Base-by-base conservation (phyloP, 2,888 invertebrate species). In the Timandra comae region DNA sequence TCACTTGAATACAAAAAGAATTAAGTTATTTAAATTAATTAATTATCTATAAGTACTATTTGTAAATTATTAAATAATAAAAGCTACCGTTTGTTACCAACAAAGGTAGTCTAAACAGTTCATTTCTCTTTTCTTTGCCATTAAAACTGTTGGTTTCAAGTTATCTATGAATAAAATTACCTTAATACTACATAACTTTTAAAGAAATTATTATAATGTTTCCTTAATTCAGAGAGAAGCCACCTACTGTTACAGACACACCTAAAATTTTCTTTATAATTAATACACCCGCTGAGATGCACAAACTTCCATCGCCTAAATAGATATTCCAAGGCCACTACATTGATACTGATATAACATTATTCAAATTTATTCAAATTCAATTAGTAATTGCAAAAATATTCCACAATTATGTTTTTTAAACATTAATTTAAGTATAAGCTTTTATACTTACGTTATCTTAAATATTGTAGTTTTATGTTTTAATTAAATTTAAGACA, bases 171-270 rank as follows among this genome's bases (percentile, higher is more conserved):
- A 45, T 43, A 39, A 29, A 33, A 43, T 43, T 35, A 38, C 34
- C 32, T 31, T 29, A 32, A 41, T 40, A 31, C 36, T 19, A 35
- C 35, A 38, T 31, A 38, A 38, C 29, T 20, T 41, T 35, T 33
- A 22, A 29, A 33, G 27, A 43, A 48, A 38, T 41, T 43, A 49
- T 43, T 42, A 55, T 52, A 46, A 46, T 46, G 51, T 53, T 49
- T 43, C 32, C 49, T 43, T 60, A 63, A 60, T 63, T 29, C 55
- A 49, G 49, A 56, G 52, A 57, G 50, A 29, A 41, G 41, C 63
- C 64, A 54, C 63, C 63, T 52, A 65, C 64, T 61, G 64, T 49
- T 46, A 30, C 41, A 28, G 31, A 28, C 38, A 43, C 46, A 41
- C 41, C 39, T 43, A 59, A 51, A 56, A 44, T 46, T 54, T 51